Conservation (phyloP, 2,113 vertebrate genomes). For the Plectropomus leopardus region DNA sequence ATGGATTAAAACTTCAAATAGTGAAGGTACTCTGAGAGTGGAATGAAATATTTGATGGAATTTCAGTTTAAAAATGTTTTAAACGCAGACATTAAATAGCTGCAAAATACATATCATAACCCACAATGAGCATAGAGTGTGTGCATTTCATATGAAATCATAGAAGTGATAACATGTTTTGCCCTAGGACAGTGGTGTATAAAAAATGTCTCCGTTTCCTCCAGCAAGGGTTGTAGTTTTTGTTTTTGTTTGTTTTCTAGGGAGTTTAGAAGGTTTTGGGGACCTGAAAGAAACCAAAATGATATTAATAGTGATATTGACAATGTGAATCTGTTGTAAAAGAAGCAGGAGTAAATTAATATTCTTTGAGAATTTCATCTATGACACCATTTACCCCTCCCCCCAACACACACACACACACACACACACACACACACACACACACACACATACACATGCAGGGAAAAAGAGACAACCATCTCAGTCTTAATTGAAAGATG, state of each 20-base stretch:
- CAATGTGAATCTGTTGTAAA: neutral
- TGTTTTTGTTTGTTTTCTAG: no score
- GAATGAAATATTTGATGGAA: conserved; percentile 5
- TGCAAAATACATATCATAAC: neutral
- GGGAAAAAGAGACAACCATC: conserved; percentile 68
- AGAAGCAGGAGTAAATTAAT: conserved; percentile 19
- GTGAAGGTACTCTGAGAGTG: neutral
- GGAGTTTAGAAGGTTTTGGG: neutral
- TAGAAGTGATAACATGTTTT: no score
- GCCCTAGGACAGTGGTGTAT: no score
- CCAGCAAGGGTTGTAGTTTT: neutral
- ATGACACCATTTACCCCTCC: neutral
- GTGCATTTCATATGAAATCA: neutral
- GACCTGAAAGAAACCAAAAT: neutral
- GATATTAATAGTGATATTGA: neutral
- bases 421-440: conserved; percentile 24
- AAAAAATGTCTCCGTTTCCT: neutral
- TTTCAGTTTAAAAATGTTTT: neutral
- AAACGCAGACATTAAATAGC: neutral
- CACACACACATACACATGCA: conserved; percentile 3
- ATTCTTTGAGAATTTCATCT: conserved; percentile 27
- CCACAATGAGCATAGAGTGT: neutral
- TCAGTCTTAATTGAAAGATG: conserved; percentile 80
- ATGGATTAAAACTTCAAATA: conserved; percentile 29
- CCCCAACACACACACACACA: neutral